These are phyloP conservation scores for Pseudanteris insignis DNA, from an alignment of 2,888 invertebrate species.

Conservation along the genomic window DNA sequence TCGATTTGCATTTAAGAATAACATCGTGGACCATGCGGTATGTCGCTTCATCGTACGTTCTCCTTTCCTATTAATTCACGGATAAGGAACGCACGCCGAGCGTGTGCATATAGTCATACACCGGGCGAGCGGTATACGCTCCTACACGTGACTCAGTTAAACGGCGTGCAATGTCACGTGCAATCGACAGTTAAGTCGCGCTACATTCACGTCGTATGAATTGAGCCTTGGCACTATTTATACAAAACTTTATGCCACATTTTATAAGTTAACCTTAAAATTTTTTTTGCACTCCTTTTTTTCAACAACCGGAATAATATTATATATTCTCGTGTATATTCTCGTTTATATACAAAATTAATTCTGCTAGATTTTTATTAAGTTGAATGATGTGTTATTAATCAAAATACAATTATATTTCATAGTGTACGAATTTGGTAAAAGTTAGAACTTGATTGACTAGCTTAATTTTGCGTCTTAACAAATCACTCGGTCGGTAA, in stretches of 20 bases:
- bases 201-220: constrained; percentile 61
- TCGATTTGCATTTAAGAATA: constrained; percentile 27
- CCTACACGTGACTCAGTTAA: constrained; percentile 56
- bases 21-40: constrained; percentile 19
- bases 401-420: too few relatives aligned
- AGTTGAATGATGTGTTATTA: too few relatives aligned
- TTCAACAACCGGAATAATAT: too few relatives aligned
- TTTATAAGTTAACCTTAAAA: too few relatives aligned
- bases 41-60: constrained; percentile 43
- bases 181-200: constrained; percentile 53
- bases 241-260: constrained; percentile 28
- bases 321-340: too few relatives aligned
- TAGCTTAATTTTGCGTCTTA: too few relatives aligned
- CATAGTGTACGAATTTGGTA: too few relatives aligned
- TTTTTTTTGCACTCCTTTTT: too few relatives aligned
- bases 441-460: too few relatives aligned
- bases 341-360: too few relatives aligned
- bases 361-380: too few relatives aligned
- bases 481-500: too few relatives aligned
- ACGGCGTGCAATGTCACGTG: constrained; percentile 57
- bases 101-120: constrained; percentile 42
- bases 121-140: constrained; percentile 25
- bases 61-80: constrained; percentile 41
- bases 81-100: constrained; percentile 33
- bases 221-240: constrained; percentile 47